Base-by-base conservation (phyloP, 2,113 vertebrate genomes). In the Odocoileus hemionus region DNA sequence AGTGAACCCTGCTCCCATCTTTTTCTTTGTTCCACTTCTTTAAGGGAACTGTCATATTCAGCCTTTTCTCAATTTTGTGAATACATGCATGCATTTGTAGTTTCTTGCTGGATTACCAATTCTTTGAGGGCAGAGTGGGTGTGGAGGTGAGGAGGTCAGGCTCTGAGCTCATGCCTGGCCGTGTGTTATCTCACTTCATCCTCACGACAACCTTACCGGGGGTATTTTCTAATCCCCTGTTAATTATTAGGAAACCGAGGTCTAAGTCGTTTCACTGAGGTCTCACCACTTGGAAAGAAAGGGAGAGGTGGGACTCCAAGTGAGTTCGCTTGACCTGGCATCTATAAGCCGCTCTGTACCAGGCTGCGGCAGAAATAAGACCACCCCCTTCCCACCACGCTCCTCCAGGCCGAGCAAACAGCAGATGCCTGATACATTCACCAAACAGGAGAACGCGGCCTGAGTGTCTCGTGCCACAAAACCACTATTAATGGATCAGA, bases 401-500 rank as follows among this genome's bases (percentile, higher is more conserved):
- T 17, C 5, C 60, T 3, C 8, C 10, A 14, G 10, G 25, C 39
- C 47, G 3, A 9, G 83, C 36, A 79, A 45, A 55, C 0, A 16
- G 26, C 54, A 78, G 74, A 17, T 0, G 14, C 70, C 25, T 85
- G 39, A 6, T 6, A 64, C 21, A 23, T 4, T 36, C 21, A 33
- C 54, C 39, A 16, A 7, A 25, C 0, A 30, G 33, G 30, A 67
- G 11, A 80, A 70, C 0, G 7, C 9, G 10, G 50, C 52, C 33
- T 2, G 43, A 86, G 55, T 4, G 80, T 57, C 15, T 26, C 0
- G 0, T 28, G 57, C 33, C 21, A 57, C 52, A 26, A 16, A 43
- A 57, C 61, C 39, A 28, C 16, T 5, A n/a, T 15, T 4, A 43
- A 25, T 76, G 39, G 45, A 90, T 57, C 60, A 82, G 64, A 87